A percentile compares a stretch with the other conserved stretches of the same genome.
Conservation (phyloP, 1,140 invertebrate species). For the Stegodyphus dumicola region DNA sequence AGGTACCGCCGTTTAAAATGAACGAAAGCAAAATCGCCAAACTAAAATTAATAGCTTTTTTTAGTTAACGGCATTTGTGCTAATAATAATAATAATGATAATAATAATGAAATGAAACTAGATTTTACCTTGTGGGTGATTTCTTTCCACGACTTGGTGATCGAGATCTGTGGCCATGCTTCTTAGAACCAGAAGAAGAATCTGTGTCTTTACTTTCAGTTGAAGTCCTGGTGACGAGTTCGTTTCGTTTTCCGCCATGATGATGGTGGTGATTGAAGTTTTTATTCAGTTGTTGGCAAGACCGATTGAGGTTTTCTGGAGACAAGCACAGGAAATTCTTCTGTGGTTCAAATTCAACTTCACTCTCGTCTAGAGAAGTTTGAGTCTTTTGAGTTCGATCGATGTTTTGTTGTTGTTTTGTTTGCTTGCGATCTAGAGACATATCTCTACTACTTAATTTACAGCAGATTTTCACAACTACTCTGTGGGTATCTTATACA, state of each 20-base stretch:
- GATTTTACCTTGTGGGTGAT: constrained; percentile 17
- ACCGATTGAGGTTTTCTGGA: constrained; percentile 34
- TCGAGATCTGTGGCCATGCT: constrained; percentile 34
- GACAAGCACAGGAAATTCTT: constrained; percentile 35
- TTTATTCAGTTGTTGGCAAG: constrained; percentile 29
- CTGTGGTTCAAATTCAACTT: neutral
- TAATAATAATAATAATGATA: too few species aligned
- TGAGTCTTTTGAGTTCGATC: neutral
- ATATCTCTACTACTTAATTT: neutral
- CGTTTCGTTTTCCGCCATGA: constrained; percentile 11
- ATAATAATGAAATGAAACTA: neutral
- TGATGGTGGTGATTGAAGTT: constrained; percentile 36
- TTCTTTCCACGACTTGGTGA: constrained; percentile 1
- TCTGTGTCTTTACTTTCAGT: constrained; percentile 51
- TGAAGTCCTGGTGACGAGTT: constrained; percentile 25
- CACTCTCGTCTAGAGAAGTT: constrained; percentile 12
- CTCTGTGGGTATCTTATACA: too few species aligned
- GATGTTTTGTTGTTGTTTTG: neutral
- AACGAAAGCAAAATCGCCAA: too few species aligned
- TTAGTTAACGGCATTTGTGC: too few species aligned
- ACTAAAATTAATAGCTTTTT: too few species aligned
- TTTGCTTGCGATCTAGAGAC: constrained; percentile 43
- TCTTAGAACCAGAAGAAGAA: constrained; percentile 46
- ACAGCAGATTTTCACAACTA: too few species aligned
- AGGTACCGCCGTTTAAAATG: too few species aligned